Evolutionary conservation across 2,888 invertebrate genomes (phyloP), one percentile per base, ranked within the genome.

Genomic region (Rambutsinella grinnellia): DNA sequence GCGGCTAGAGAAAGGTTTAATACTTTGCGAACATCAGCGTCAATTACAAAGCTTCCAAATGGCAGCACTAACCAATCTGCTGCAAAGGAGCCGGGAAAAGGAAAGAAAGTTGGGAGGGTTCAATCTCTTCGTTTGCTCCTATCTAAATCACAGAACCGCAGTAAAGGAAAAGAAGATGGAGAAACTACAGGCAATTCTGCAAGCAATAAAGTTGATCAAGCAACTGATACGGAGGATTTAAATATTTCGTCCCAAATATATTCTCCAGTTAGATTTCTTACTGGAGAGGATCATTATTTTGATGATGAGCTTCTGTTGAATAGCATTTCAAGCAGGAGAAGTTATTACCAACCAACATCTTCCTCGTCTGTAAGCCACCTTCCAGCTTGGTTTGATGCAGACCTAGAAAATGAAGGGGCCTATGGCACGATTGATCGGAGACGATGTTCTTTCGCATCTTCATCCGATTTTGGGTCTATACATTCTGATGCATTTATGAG

Each of bases 61-160:
- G 56, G 19, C 3, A 19, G 13, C 44, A 10, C 44, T 13, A 8
- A 10, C 44, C 5, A 47, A 6, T n/a, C n/a, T n/a, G n/a, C n/a
- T n/a, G n/a, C 47, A n/a, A 36, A 36, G 36, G 36, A 53, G 19
- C 13, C 2, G 8, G 53, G 15, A 26, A 57, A n/a, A 3, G 24
- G 54, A 1, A 36, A 57, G 63, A 53, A 83, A 83, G 49, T 86
- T 89, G 88, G 89, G 8, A 86, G 90, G 46, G 89, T 90, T 17
- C 89, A 90, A 84, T 89, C 89, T 0, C 84, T 90, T 56, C 85
- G 89, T 76, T 89, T 89, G 84, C 84, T 90, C 51, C 88, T 90
- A 82, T 86, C 87, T 6, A 85, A 87, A 57, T 36, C 36, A 36
- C 36, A 36, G 13, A 36, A 5, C 36, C 36, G 24, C 3, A 17